Percentiles rank a stretch among this genome's conserved stretches.
phyloP scores from a whole-genome alignment of 2,113 vertebrate genomes.

The crab-eating macaque (Macaca fascicularis) region T2T-MFA8v1.1 NC_088379.1:132395501-132396000 shows the following conservation, averaged over 20 bases:
- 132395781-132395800: not conserved
- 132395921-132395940: not conserved
- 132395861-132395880: not conserved
- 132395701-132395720: not conserved
- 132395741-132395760: not conserved
- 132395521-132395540: not conserved
- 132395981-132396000: not conserved
- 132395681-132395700: not conserved
- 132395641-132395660: not conserved
- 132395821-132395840: not conserved
- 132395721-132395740: not conserved
- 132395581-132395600: not conserved
- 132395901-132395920: not conserved
- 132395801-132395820: not conserved
- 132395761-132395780: conserved; percentile 14
- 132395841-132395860: not conserved
- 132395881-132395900: not conserved
- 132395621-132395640: not conserved
- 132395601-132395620: not conserved
- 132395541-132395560: not conserved
- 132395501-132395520: not conserved
- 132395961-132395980: not conserved
- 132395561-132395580: not conserved
- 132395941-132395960: not conserved
- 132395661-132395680: not conserved